Conservation (phyloP, 2,113 vertebrate genomes). For the Campylorhamphus procurvoides region DNA sequence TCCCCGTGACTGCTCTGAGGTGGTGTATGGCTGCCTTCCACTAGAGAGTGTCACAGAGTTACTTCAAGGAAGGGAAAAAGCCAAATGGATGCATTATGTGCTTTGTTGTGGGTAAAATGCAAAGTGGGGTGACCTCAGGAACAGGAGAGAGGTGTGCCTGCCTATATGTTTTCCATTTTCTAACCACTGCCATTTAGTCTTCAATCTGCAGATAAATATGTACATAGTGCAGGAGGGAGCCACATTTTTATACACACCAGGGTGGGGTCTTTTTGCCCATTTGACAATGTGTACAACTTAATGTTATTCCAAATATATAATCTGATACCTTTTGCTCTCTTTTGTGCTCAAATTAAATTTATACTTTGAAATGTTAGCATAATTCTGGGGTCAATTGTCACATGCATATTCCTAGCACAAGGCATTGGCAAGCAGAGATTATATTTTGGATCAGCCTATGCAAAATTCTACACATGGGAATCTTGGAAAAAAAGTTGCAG, state of each 20-base stretch:
- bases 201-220: not conserved
- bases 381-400: conserved; percentile 14
- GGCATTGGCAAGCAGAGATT: conserved; percentile 19
- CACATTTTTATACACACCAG: not conserved
- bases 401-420: not conserved
- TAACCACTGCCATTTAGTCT: not conserved
- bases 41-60: conserved; percentile 39
- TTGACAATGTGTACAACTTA: not conserved
- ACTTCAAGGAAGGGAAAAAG: not conserved
- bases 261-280: not conserved
- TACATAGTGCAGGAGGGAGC: not conserved
- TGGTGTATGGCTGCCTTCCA: conserved; percentile 29
- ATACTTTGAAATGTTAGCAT: not conserved
- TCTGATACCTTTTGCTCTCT: not conserved
- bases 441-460: conserved; percentile 37
- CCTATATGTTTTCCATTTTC: not conserved
- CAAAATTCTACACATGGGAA: conserved; percentile 57
- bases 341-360: not conserved
- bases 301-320: not conserved
- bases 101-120: not conserved
- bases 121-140: not conserved
- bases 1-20: not conserved
- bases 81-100: not conserved
- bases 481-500: conserved; percentile 55
- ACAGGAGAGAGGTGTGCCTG: not conserved